A percentile compares a stretch with the other conserved stretches of the same genome.
phyloP scores from a whole-genome alignment of 2,113 vertebrate genomes.

The Thamnaconus septentrionalis region DNA sequence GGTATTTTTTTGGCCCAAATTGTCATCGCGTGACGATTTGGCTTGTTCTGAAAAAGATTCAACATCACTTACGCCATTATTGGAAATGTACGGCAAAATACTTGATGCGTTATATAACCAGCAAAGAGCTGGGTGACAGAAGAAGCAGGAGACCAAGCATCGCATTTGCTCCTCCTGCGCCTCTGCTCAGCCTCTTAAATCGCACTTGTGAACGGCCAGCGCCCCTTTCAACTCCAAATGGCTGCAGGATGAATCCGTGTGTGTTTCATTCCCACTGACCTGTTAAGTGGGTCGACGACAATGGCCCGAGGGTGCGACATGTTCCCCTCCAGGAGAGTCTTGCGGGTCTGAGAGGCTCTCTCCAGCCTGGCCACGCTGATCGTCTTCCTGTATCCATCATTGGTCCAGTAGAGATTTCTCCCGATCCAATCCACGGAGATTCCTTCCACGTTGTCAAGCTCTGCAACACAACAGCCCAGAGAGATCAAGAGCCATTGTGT shows the following conservation, averaged over 20 bases:
- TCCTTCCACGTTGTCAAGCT: slow-evolving; percentile 97
- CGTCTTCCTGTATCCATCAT: slow-evolving; percentile 94
- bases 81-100: too few species aligned
- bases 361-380: slow-evolving; percentile 93
- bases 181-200: too few species aligned
- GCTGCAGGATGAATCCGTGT: not conserved
- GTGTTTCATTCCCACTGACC: slow-evolving; percentile 70
- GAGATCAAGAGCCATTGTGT: not conserved
- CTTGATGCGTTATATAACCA: too few species aligned
- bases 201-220: too few species aligned
- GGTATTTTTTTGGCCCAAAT: too few species aligned
- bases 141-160: too few species aligned
- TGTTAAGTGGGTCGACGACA: slow-evolving; percentile 93
- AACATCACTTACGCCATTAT: too few species aligned
- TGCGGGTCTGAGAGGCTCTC: slow-evolving; percentile 89
- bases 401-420: slow-evolving; percentile 98
- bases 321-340: slow-evolving; percentile 91
- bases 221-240: too few species aligned
- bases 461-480: slow-evolving; percentile 62
- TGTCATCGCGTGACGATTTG: too few species aligned
- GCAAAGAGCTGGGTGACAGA: too few species aligned
- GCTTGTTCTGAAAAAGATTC: too few species aligned
- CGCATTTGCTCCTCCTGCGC: too few species aligned
- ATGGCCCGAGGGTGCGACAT: slow-evolving; percentile 98
- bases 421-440: slow-evolving; percentile 99